Percentiles rank a stretch among this genome's conserved stretches.
Conservation (phyloP, 2,113 vertebrate genomes). For the Pelmatolapia mariae region DNA sequence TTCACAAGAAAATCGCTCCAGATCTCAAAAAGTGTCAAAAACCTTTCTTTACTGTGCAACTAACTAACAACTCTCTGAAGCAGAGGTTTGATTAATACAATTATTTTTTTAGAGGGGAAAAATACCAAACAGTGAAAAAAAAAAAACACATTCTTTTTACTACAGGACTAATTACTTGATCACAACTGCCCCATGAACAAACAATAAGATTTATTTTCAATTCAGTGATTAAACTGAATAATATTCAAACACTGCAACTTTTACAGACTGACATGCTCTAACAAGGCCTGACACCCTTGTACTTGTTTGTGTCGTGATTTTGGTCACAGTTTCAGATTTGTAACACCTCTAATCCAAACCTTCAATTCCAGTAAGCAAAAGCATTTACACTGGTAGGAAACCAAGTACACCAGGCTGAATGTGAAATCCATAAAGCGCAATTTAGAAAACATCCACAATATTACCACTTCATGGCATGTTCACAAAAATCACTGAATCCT, state of each 20-base stretch:
- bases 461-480: not conserved
- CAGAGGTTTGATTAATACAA: not conserved
- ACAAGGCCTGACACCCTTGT: not conserved
- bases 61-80: not conserved
- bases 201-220: not conserved
- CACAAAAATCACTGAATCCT: not conserved
- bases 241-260: not conserved
- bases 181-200: not conserved
- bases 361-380: not conserved
- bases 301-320: not conserved
- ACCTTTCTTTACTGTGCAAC: not conserved
- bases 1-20: not conserved
- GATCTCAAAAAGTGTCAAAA: not conserved
- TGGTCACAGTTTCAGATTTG: not conserved
- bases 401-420: not conserved
- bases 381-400: fast-evolving
- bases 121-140: not conserved
- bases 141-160: not conserved
- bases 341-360: not conserved
- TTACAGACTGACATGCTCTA: not conserved
- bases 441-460: not conserved
- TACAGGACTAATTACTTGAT: not conserved
- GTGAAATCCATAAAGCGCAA: not conserved
- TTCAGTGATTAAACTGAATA: not conserved
- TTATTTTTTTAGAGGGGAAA: not conserved